Conservation (phyloP, 2,797 vertebrate species). For the Leuciscus waleckii region DNA sequence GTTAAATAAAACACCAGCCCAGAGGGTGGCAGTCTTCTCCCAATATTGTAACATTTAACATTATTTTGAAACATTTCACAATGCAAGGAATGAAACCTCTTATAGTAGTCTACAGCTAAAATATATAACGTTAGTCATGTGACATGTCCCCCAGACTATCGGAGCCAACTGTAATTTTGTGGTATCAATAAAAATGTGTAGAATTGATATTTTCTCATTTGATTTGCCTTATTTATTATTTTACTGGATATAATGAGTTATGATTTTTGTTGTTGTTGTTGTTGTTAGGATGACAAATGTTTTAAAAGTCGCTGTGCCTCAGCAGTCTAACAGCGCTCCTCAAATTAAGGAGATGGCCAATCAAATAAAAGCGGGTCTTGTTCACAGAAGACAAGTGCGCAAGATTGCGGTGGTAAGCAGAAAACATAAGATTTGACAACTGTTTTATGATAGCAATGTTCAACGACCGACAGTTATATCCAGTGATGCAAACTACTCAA, state of each 20-base stretch:
- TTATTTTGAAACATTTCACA: not conserved
- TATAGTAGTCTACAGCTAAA: not conserved
- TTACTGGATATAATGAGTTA: not conserved
- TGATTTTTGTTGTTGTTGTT: no score
- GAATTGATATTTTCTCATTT: not conserved
- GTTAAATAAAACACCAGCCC: constrained; percentile 55
- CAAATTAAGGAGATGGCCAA: no score
- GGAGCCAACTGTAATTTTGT: not conserved
- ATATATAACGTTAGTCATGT: no score
- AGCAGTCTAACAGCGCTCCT: not conserved
- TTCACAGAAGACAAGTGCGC: no score
- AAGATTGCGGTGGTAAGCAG: no score
- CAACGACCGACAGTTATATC: no score
- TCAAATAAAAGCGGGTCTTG: no score
- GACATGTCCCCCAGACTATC: no score
- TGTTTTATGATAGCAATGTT: no score
- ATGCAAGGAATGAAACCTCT: not conserved
- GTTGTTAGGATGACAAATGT: not conserved
- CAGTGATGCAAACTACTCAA: no score
- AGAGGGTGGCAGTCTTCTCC: constrained; percentile 78
- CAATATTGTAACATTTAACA: constrained; percentile 7
- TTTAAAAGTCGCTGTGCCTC: not conserved
- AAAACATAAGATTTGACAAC: no score
- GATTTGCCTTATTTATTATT: not conserved
- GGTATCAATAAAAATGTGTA: not conserved